Evolutionary conservation across 2,888 invertebrate species (phyloP).

Genomic region (Chrysotoxum bicinctum): DNA sequence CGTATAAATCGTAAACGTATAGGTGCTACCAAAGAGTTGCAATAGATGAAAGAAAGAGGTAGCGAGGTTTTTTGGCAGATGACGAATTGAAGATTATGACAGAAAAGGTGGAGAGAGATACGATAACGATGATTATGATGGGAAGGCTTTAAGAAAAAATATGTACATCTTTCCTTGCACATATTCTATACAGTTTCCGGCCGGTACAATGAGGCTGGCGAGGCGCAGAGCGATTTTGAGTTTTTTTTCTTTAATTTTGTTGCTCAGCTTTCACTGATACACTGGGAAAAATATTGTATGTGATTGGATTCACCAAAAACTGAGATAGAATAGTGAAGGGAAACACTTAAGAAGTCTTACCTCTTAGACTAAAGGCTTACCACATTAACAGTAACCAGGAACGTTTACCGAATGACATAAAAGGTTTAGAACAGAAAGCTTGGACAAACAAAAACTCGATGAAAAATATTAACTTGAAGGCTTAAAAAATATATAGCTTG

Average conservation of each 20-base stretch:
- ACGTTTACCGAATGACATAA: too few species aligned
- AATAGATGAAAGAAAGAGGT: slow-evolving; percentile 28
- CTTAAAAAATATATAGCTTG: too few species aligned
- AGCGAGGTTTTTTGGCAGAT: slow-evolving; percentile 53
- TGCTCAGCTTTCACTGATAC: neutral
- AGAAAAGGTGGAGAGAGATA: slow-evolving; percentile 23
- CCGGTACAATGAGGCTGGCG: neutral
- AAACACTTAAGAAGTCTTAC: too few species aligned
- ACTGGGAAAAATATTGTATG: neutral
- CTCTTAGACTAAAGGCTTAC: too few species aligned
- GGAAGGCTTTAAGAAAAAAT: neutral
- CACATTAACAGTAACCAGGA: too few species aligned
- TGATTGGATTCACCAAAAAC: neutral
- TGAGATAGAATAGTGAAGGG: too few species aligned
- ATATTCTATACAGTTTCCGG: slow-evolving; percentile 70
- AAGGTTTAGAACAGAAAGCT: too few species aligned
- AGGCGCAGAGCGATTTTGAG: neutral
- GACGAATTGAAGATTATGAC: slow-evolving; percentile 70
- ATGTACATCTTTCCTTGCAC: slow-evolving; percentile 32
- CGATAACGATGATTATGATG: slow-evolving; percentile 21
- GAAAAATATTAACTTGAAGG: too few species aligned
- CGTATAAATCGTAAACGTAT: neutral
- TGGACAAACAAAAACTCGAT: too few species aligned
- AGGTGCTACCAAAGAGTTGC: slow-evolving; percentile 8
- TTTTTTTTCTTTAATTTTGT: neutral